Base-by-base conservation (phyloP, 1,140 invertebrate species). In the Chrysoperla carnea region DNA sequence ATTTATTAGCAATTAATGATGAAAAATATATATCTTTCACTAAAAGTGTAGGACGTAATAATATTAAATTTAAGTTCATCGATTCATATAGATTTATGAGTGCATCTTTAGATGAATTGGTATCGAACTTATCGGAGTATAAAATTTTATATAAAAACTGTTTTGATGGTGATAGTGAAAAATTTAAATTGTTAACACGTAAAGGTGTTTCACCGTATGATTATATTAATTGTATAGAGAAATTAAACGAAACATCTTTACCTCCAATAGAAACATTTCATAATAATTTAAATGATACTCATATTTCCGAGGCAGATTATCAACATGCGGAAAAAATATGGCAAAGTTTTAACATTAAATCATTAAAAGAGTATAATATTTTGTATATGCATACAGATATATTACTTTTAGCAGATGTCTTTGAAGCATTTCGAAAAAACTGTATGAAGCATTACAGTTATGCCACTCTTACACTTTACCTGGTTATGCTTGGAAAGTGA, bases 381-480 rank as follows among this genome's bases (percentile, higher is more conserved):
- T 42, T 63, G n/a, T 62, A 63, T 50, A 40, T 58, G 11, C 55
- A 54, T 46, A 49, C 44, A 43, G 49, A 61, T 48, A 52, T 59
- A 4, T 36, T 54, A 27, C 39, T 59, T 13, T 44, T 58, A 43
- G 54, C 53, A 6, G 60, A 64, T 51, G 48, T 66, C 15, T 64
- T 66, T 51, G 60, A 64, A 52, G 59, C 60, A 44, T 65, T 61
- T 48, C 29, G 58, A 48, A 42, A 48, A 13, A 44, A 42, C 8
- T 51, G 52, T 42, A 42, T 51, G 37, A 42, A 49, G 35, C 41
- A 41, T 2, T 48, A 56, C 49, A 14, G 36, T 17, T 41, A 59
- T 35, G 56, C 8, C 51, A 57, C 49, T 59, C 52, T 47, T 48
- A 52, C 37, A 57, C 54, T 31, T 47, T 51, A 17, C 54, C 50